phyloP scores from a whole-genome alignment of 2,113 vertebrate species.

The Ia io region DNA sequence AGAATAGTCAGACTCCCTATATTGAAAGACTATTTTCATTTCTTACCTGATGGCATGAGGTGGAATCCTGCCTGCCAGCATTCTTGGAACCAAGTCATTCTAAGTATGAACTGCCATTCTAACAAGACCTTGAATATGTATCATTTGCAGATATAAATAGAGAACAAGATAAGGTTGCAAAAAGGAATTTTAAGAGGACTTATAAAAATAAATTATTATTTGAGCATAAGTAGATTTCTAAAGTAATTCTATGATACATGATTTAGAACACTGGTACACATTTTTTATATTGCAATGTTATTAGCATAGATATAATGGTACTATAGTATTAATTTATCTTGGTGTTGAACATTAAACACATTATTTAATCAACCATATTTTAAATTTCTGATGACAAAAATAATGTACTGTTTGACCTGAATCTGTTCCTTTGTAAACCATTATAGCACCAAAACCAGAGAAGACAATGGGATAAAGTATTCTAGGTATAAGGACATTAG shows the following conservation, averaged over 20 bases:
- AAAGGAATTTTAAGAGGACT: neutral
- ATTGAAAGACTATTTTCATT: neutral
- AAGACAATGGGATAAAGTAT: neutral
- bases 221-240: neutral
- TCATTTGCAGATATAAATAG: neutral
- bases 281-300: neutral
- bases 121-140: neutral
- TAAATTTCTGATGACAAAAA: neutral
- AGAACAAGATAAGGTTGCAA: neutral
- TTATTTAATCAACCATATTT: neutral
- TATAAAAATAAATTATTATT: neutral
- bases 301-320: neutral
- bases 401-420: neutral
- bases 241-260: neutral
- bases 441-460: neutral
- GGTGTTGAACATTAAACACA: neutral
- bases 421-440: neutral
- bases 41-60: neutral
- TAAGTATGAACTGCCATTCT: neutral
- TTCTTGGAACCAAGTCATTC: neutral
- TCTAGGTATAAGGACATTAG: neutral
- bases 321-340: conserved; percentile 2
- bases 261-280: neutral
- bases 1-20: neutral
- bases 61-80: neutral